Conservation (phyloP, 2,797 vertebrate species). For the Taeniopygia guttata region DNA sequence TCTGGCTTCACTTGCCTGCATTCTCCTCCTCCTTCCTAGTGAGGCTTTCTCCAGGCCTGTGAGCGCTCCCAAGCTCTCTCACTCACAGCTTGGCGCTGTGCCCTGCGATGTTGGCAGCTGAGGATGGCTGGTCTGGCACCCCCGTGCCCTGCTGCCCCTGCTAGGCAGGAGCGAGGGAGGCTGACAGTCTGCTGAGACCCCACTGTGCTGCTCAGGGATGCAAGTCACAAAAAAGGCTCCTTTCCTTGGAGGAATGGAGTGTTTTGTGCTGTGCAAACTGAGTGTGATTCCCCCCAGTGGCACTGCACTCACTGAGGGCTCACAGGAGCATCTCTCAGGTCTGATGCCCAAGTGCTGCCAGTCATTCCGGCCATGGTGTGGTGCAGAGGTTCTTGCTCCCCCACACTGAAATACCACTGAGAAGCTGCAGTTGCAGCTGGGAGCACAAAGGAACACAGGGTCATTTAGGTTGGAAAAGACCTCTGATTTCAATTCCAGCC, state of each 20-base stretch:
- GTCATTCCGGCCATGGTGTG: neutral
- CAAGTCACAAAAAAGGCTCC: neutral
- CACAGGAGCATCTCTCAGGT: neutral
- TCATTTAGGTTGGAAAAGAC: neutral
- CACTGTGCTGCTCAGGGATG: rapidly evolving
- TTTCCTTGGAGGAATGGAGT: neutral
- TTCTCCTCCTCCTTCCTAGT: neutral
- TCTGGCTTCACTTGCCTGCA: neutral
- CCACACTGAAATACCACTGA: neutral
- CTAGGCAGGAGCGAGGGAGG: neutral
- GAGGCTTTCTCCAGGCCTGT: neutral
- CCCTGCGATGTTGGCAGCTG: neutral
- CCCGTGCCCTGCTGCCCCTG: neutral
- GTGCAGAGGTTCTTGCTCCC: neutral
- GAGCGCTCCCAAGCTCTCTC: neutral
- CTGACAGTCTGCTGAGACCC: neutral
- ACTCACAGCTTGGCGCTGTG: neutral
- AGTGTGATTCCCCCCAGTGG: neutral
- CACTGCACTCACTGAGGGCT: rapidly evolving
- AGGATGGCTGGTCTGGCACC: neutral
- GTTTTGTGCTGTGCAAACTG: neutral
- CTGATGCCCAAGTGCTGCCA: rapidly evolving
- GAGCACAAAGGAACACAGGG: neutral
- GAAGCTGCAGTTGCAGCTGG: neutral
- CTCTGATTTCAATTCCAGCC: rapidly evolving